These are phyloP conservation scores for Acanthosepion esculentum DNA, from an alignment of 2,888 invertebrate genomes.

Conservation along the genomic window DNA sequence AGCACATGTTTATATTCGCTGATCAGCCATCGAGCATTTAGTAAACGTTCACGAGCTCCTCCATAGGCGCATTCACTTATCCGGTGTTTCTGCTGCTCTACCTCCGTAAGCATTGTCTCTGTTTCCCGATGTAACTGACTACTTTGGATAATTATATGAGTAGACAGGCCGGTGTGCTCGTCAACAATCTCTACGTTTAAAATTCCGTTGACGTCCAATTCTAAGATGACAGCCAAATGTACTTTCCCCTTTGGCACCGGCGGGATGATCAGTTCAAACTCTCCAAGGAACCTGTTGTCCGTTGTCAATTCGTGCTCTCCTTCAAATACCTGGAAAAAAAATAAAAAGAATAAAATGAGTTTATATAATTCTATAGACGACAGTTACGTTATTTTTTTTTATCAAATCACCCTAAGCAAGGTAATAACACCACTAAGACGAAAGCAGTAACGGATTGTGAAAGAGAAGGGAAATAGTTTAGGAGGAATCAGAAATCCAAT, in stretches of 20 bases:
- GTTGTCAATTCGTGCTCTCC: constrained; percentile 96
- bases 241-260: constrained; percentile 70
- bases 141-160: constrained; percentile 89
- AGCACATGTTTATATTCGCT: neutral
- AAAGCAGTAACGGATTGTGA: too few species aligned
- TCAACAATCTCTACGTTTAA: constrained; percentile 78
- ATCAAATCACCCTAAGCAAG: too few species aligned
- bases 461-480: too few species aligned
- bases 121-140: constrained; percentile 89
- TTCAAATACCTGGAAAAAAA: constrained; percentile 82
- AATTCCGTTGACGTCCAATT: constrained; percentile 84
- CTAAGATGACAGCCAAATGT: constrained; percentile 82
- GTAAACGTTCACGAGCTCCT: neutral
- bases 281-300: constrained; percentile 83
- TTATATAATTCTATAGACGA: too few species aligned
- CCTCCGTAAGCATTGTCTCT: constrained; percentile 85
- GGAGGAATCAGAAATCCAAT: too few species aligned
- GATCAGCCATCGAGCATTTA: neutral
- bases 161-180: constrained; percentile 85
- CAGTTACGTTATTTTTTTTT: too few species aligned
- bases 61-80: constrained; percentile 81
- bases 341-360: neutral
- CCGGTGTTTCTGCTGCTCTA: constrained; percentile 84
- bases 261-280: constrained; percentile 68
- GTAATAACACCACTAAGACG: too few species aligned